Base-by-base conservation (phyloP, 2,113 vertebrate genomes). In the Petrocephalus zakoni region DNA sequence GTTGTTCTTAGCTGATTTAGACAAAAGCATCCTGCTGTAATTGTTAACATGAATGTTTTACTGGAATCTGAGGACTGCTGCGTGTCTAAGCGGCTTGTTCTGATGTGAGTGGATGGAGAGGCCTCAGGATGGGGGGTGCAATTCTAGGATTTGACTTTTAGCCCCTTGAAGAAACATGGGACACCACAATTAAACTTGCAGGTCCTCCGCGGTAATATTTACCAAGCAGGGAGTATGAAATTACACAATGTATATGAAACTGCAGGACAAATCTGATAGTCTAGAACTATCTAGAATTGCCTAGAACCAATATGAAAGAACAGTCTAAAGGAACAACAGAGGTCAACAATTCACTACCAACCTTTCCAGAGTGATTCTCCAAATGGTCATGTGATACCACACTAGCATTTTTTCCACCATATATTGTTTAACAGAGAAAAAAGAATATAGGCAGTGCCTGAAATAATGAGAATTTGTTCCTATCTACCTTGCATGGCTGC, bases 21-120 rank as follows among this genome's bases (percentile, higher is more conserved):
- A 81, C 42, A 72, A 89, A 89, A 42, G 68, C 34, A 34, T 86
- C n/a, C 46, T 37, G 25, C 52, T 25, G 34, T 87, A 89, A 89
- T 89, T 87, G 68, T 34, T 89, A 87, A 87, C 88, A 87, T 81
- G 88, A 75, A 37, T 15, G 68, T 89, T 68, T 37, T 29, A 68
- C 49, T 81, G 85, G 88, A 86, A 86, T 72, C 21, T 2, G 34
- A 64, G 42, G n/a, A n/a, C 34, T 25, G 83, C 22, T 8, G 21
- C 21, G 8, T 64, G 19, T 58, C 13, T 58, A 2, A 49, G 19
- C 10, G 9, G 55, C 29, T 86, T 51, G 2, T 75, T 37, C 68
- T 75, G 15, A 42, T 8, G 17, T 42, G 72, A 78, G 34, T 78
- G 34, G 15, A 19, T 42, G 13, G 34, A 17, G 72, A 78, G 72